These are phyloP conservation scores for Deilephila elpenor DNA, from an alignment of 2,888 invertebrate genomes.

Conservation along the genomic window DNA sequence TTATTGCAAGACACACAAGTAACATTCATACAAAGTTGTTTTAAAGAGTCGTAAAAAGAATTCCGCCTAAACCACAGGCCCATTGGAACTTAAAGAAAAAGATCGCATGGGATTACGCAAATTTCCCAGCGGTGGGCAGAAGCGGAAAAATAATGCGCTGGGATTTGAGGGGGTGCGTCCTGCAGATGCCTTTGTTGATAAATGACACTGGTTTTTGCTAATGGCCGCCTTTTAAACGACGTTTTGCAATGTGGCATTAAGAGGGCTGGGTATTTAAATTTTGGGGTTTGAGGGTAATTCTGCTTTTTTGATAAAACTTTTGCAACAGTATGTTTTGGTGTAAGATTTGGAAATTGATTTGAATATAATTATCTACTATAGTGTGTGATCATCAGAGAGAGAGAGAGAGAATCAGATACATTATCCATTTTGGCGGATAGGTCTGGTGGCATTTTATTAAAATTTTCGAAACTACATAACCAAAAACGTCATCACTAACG, in stretches of 20 bases:
- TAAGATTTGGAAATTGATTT: no score
- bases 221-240: slow-evolving; percentile 62
- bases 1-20: no score
- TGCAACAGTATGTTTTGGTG: no score
- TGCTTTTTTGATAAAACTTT: neutral
- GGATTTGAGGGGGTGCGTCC: slow-evolving; percentile 63
- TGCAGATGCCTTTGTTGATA: slow-evolving; percentile 73
- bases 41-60: neutral
- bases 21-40: neutral
- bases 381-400: no score
- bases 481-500: no score
- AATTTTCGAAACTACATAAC: no score
- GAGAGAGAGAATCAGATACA: no score
- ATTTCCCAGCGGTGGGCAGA: slow-evolving; percentile 69
- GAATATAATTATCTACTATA: no score
- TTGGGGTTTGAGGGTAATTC: neutral
- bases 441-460: no score
- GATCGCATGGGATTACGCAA: slow-evolving; percentile 68
- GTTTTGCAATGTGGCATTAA: slow-evolving; percentile 9
- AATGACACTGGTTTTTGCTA: slow-evolving; percentile 77
- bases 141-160: slow-evolving; percentile 72
- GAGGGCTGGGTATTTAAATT: neutral
- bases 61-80: slow-evolving; percentile 24
- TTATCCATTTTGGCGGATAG: no score
- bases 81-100: slow-evolving; percentile 49